A percentile compares a stretch with the other conserved stretches of the same genome.
phyloP scores from a whole-genome alignment of 30 jellyfish, hydroid and myxozoan species.

The Morbakka virulenta region DNA sequence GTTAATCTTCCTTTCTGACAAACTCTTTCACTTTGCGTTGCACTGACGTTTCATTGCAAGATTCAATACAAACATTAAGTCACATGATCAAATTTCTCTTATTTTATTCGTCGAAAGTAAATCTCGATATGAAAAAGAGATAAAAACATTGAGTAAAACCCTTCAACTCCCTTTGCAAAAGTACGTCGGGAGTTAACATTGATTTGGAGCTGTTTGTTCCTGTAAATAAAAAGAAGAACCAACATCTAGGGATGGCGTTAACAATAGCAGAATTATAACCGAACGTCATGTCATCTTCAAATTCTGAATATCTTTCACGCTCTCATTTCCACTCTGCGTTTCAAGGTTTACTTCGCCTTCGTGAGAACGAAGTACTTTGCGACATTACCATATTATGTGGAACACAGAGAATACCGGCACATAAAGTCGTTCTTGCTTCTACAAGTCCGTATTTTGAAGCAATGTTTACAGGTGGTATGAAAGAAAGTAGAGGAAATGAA shows the following conservation, averaged over 20 bases:
- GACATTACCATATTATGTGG: slow-evolving; percentile 61
- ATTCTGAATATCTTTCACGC: neutral
- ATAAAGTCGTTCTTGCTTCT: slow-evolving; percentile 73
- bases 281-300: no score
- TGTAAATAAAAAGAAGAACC: no score
- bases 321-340: slow-evolving; percentile 36
- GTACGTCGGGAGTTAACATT: no score
- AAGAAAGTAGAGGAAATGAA: slow-evolving; percentile 55
- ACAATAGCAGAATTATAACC: no score
- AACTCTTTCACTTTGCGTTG: neutral
- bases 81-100: neutral
- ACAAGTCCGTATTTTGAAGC: slow-evolving; percentile 87
- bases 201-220: no score
- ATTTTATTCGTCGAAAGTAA: neutral
- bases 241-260: no score
- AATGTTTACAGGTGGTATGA: slow-evolving; percentile 78
- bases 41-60: neutral
- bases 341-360: slow-evolving; percentile 51
- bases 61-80: no score
- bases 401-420: slow-evolving; percentile 60
- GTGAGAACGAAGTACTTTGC: slow-evolving; percentile 51
- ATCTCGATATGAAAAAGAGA: neutral
- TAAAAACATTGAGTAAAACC: no score
- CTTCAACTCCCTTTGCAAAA: no score
- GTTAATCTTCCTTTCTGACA: no score